Evolutionary conservation across 2,888 invertebrate species (phyloP).

Genomic region (Melanostoma scalare): DNA sequence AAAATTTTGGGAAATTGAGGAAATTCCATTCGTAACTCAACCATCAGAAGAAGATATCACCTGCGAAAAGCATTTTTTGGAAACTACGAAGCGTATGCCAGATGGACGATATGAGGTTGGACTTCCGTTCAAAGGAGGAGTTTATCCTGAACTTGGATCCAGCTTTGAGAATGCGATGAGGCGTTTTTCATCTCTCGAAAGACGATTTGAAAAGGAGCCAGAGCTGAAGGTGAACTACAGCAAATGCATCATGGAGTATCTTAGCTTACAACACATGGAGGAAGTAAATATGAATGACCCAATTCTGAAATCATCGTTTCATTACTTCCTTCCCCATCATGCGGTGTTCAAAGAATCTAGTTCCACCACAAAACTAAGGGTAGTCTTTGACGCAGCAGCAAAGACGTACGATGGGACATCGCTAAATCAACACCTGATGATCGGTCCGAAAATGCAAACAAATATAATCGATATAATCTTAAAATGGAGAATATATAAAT

Average conservation of each 20-base stretch:
- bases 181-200: neutral
- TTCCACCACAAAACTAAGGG: neutral
- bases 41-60: neutral
- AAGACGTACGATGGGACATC: neutral
- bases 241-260: constrained; percentile 12
- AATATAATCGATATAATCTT: constrained; percentile 16
- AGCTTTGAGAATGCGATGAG: neutral
- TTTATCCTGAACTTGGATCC: too few species aligned
- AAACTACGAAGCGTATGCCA: constrained; percentile 2
- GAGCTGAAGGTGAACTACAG: neutral
- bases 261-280: neutral
- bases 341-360: constrained; percentile 24
- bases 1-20: neutral
- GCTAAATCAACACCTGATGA: constrained; percentile 1
- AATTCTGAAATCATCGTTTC: neutral
- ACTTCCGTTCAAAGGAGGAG: too few species aligned
- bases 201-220: neutral
- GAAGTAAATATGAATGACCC: neutral
- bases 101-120: constrained; percentile 3
- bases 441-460: constrained; percentile 21
- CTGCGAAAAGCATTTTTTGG: neutral
- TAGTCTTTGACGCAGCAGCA: too few species aligned
- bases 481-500: constrained; percentile 24
- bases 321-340: constrained; percentile 12
- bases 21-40: too few species aligned